A percentile compares a stretch with the other conserved stretches of the same genome.
Conservation (phyloP, 1,140 invertebrate genomes). For the Myzus persicae region DNA sequence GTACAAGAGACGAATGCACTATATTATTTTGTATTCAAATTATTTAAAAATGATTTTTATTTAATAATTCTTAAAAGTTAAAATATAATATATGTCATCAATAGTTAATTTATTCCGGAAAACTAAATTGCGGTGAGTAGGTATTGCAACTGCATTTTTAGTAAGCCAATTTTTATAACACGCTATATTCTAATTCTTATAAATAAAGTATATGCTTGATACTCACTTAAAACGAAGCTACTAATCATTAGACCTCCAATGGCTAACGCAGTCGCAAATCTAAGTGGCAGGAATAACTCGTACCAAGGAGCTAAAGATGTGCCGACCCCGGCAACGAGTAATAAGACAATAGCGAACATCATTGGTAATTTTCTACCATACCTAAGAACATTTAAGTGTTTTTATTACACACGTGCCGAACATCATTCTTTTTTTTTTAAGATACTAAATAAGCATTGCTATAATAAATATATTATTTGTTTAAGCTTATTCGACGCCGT, state of each 20-base stretch:
- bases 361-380: slow-evolving; percentile 80
- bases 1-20: not conserved
- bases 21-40: not conserved
- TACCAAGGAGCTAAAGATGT: slow-evolving; percentile 68
- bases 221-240: slow-evolving; percentile 70
- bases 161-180: not conserved
- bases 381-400: slow-evolving; percentile 63
- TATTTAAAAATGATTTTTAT: not conserved
- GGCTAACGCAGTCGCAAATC: slow-evolving; percentile 67
- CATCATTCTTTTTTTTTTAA: not conserved
- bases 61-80: not conserved
- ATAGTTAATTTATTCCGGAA: not conserved
- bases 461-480: not conserved
- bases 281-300: slow-evolving; percentile 66
- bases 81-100: not conserved
- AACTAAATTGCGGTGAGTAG: not conserved
- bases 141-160: not conserved
- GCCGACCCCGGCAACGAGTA: slow-evolving; percentile 70
- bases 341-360: slow-evolving; percentile 74
- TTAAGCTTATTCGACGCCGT: not conserved
- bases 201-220: not conserved
- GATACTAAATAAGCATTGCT: not conserved
- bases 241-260: slow-evolving; percentile 78
- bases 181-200: not conserved
- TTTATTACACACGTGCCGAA: not conserved